Conservation (phyloP, 2,113 vertebrate species). For the Lepidiolamprologus cunningtoni region DNA sequence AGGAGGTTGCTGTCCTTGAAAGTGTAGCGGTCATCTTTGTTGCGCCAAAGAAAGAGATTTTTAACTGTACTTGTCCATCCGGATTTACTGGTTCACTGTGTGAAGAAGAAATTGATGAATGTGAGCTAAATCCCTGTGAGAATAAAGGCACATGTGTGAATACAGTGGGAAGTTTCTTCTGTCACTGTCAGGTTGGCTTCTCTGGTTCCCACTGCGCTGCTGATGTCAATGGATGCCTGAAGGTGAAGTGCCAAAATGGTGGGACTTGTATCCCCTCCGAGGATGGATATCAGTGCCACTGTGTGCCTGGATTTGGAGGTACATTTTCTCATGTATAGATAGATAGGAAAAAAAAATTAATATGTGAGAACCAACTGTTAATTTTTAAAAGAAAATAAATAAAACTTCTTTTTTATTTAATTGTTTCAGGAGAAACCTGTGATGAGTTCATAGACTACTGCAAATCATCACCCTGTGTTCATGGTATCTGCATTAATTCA, state of each 20-base stretch:
- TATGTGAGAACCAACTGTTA: not conserved
- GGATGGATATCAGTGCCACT: constrained; percentile 59
- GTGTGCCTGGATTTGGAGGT: constrained; percentile 69
- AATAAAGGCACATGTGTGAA: constrained; percentile 65
- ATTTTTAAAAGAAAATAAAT: not conserved
- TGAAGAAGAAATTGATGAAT: constrained; percentile 68
- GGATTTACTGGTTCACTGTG: constrained; percentile 66
- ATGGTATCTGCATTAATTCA: constrained; percentile 59
- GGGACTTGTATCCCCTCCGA: constrained; percentile 57
- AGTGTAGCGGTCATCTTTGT: constrained; percentile 67
- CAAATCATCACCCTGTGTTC: constrained; percentile 57
- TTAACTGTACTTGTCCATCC: constrained; percentile 60
- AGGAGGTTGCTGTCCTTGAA: constrained; percentile 60
- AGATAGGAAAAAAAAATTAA: not conserved
- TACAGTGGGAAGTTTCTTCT: constrained; percentile 63
- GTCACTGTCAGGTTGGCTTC: constrained; percentile 58
- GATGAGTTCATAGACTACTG: constrained; percentile 61
- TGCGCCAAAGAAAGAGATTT: constrained; percentile 62
- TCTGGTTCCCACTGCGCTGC: constrained; percentile 50
- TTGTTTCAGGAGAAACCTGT: constrained; percentile 57
- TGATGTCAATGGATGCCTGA: constrained; percentile 62
- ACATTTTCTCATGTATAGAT: not conserved
- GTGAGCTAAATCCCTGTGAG: constrained; percentile 53
- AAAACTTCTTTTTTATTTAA: not conserved
- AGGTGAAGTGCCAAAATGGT: constrained; percentile 64